Evolutionary conservation across 2,888 invertebrate genomes (phyloP), one percentile per base, ranked within the genome.

Genomic region (Schizotus pectinicornis): DNA sequence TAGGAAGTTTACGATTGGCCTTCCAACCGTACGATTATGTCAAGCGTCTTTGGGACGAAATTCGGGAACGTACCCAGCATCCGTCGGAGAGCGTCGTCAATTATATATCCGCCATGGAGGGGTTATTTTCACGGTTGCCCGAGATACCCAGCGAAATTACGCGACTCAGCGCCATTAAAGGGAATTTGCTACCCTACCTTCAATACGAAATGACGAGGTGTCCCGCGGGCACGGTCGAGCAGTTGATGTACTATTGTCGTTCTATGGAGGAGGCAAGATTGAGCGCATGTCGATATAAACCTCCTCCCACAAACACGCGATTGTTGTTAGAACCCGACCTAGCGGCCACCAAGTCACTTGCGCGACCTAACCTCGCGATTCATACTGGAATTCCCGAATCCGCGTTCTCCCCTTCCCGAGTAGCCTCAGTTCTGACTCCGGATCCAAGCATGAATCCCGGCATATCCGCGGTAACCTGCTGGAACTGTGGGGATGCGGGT

Each of bases 61-160:
- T 68, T 31, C 36, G 53, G 6, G 39, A 42, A n/a, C 51, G 70
- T 1, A 63, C 65, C 1, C 71, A 72, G 47, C 64, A 68, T 8
- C 41, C 60, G 5, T 55, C 67, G 31, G 70, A 72, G 50, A 42
- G 59, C 3, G 60, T 67, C 13, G 61, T 54, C 2, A 56, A 63
- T 13, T 70, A 66, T 34, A 13, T 53, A 5, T 31, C 52, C 1
- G 11, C 49, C 12, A 59, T 59, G 59, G n/a, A 37, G 7, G 43
- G 14, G 9, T 43, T 59, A 8, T 59, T 62, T 9, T 39, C 12
- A 7, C 47, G 56, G n/a, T 35, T 60, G 33, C 38, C 34, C 0
- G 9, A 9, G 6, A 31, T 32, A 6, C 33, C 33, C 8, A 7
- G 7, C 6, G 8, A 33, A 33, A 8, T 7, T 6, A 33, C 8